Evolutionary conservation across 2,888 invertebrate genomes (phyloP).

Genomic region (Netelia virgata): DNA sequence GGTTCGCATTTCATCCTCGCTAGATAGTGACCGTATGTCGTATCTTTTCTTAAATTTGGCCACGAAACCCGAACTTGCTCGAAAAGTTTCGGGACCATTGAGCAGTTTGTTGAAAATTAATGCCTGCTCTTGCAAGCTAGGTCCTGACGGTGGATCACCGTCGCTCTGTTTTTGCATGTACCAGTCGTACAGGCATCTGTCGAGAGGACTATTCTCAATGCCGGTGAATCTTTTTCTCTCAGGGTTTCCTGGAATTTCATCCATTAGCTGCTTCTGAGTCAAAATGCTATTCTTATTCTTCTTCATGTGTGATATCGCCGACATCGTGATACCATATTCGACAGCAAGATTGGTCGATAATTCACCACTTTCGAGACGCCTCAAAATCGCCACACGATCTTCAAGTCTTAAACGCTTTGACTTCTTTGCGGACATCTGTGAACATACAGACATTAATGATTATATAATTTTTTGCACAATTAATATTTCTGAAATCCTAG

Average conservation of each 20-base stretch:
- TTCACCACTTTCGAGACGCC: constrained; percentile 13
- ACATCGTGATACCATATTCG: constrained; percentile 14
- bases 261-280: constrained; percentile 5
- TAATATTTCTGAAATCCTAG: not conserved
- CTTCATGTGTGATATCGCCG: constrained; percentile 12
- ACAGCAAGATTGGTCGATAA: constrained; percentile 12
- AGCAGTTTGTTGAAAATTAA: constrained; percentile 4
- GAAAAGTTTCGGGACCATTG: constrained; percentile 10
- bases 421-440: constrained; percentile 8
- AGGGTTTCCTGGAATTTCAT: not conserved
- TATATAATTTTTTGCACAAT: not conserved
- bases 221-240: constrained; percentile 15
- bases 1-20: constrained; percentile 33
- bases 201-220: constrained; percentile 22
- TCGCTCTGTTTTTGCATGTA: constrained; percentile 12
- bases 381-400: not conserved
- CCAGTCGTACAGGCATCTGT: constrained; percentile 15
- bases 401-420: constrained; percentile 13
- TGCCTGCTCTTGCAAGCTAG: not conserved
- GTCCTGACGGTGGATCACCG: not conserved
- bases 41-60: constrained; percentile 57
- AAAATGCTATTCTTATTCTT: not conserved
- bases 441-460: not conserved
- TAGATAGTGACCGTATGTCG: not conserved
- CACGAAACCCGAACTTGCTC: constrained; percentile 50